Conservation (phyloP, 1,140 invertebrate species). For the Yoshiicerus persimilis region DNA sequence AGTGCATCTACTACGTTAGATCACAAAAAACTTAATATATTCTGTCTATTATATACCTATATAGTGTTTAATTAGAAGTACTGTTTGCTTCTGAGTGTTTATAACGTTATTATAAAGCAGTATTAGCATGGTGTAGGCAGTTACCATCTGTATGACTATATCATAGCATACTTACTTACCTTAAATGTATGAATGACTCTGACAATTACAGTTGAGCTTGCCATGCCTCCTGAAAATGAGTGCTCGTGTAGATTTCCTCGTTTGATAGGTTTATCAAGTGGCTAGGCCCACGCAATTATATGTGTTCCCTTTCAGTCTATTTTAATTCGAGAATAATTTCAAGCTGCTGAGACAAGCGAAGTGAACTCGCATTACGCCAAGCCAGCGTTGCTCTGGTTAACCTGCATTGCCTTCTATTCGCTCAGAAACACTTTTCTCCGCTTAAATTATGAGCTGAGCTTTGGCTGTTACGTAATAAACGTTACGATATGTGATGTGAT, state of each 20-base stretch:
- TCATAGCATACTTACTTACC: neutral
- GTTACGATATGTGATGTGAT: neutral
- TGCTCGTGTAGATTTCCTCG: neutral
- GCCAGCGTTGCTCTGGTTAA: neutral
- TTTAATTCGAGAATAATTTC: constrained; percentile 37
- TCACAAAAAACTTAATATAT: neutral
- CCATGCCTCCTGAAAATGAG: constrained; percentile 13
- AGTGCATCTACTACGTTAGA: neutral
- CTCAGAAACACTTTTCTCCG: neutral
- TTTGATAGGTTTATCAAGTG: constrained; percentile 37
- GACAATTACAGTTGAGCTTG: neutral
- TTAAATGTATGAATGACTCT: neutral
- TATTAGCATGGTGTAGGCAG: neutral
- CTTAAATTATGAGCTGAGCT: neutral
- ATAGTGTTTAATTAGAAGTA: neutral
- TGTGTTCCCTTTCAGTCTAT: constrained; percentile 35
- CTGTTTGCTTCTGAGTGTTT: neutral
- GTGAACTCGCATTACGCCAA: neutral
- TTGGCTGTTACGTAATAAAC: neutral
- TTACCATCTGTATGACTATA: neutral
- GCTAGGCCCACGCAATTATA: constrained; percentile 37
- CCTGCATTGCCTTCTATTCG: neutral
- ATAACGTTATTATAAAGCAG: neutral
- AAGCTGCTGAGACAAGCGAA: neutral
- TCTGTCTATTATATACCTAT: neutral